These are phyloP conservation scores for Pachymerium ferrugineum DNA, from an alignment of 2,888 invertebrate genomes.

Conservation along the genomic window DNA sequence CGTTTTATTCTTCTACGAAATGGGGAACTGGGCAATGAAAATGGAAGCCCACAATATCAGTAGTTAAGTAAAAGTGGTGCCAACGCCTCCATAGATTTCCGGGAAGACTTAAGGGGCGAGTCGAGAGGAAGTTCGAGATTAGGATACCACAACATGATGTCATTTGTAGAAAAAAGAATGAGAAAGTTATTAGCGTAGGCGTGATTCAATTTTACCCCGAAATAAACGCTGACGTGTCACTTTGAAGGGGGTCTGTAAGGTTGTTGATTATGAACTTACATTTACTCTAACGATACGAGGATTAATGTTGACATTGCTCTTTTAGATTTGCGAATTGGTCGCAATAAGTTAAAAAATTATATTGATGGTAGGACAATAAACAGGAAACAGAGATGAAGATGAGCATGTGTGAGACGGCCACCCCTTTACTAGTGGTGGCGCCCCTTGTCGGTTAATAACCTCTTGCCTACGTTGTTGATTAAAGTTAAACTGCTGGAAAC, in stretches of 20 bases:
- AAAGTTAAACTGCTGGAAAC: slow-evolving; percentile 7
- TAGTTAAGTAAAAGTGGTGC: background rate
- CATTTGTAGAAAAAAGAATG: no score
- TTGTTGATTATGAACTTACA: no score
- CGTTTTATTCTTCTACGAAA: slow-evolving; percentile 17
- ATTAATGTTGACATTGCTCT: no score
- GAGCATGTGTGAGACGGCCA: slow-evolving; percentile 1
- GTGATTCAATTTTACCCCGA: no score
- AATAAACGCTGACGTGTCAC: no score
- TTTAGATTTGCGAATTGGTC: no score
- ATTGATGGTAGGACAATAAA: slow-evolving; percentile 23
- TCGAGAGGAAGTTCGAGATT: slow-evolving; percentile 18
- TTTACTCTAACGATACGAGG: background rate
- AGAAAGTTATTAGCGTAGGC: no score
- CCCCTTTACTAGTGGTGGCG: slow-evolving; percentile 10
- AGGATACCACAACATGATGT: background rate
- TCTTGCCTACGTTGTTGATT: slow-evolving; percentile 7
- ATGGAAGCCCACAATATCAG: background rate
- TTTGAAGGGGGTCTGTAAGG: no score
- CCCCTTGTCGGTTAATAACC: slow-evolving; percentile 15
- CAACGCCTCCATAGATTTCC: slow-evolving; percentile 7
- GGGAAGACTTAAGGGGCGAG: background rate
- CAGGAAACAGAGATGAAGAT: slow-evolving; percentile 17
- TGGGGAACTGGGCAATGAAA: slow-evolving; percentile 16
- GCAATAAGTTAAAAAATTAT: no score